Base-by-base conservation (phyloP, 1,140 invertebrate species). In the Sinonovacula constricta region DNA sequence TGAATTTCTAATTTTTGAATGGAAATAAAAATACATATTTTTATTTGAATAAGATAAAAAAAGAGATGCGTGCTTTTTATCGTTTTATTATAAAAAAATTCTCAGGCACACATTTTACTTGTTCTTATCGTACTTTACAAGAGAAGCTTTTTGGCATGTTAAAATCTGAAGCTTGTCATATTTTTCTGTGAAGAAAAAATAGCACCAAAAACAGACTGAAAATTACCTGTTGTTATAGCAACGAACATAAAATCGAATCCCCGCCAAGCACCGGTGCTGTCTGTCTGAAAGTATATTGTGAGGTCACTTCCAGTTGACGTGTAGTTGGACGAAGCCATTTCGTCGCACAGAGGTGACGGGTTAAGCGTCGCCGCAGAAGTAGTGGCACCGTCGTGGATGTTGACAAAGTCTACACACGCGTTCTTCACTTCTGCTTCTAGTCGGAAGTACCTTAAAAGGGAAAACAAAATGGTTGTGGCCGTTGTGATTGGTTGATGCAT, bases 161-260 rank as follows among this genome's bases (percentile, higher is more conserved):
- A n/a, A 14, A n/a, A 53, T 53, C 2, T 53, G 51, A 18, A 2
- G 45, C 45, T 53, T 24, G n/a, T 53, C 7, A 1, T 2, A n/a
- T 2, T 53, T 53, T 53, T 53, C 51, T n/a, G 26, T n/a, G n/a
- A 24, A 53, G 26, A 1, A 1, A 24, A 18, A 24, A 3, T 3
- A n/a, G 51, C 51, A 7, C 51, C n/a, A n/a, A n/a, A n/a, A n/a
- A n/a, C n/a, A n/a, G n/a, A n/a, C n/a, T n/a, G n/a, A n/a, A n/a
- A n/a, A n/a, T 28, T 54, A 74, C 71, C 71, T 54, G 71, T 54
- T 14, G 71, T 74, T 18, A 74, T 49, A n/a, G 71, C 59, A n/a
- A 74, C 71, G n/a, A 74, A 63, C 12, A 74, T 53, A 24, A 63
- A 74, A 24, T 65, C 59, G 22, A 74, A 74, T 1, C 71, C 71